Evolutionary conservation across 2,113 vertebrate genomes (phyloP), one percentile per base, ranked within the genome.

Genomic region (Zosterops pallidus): DNA sequence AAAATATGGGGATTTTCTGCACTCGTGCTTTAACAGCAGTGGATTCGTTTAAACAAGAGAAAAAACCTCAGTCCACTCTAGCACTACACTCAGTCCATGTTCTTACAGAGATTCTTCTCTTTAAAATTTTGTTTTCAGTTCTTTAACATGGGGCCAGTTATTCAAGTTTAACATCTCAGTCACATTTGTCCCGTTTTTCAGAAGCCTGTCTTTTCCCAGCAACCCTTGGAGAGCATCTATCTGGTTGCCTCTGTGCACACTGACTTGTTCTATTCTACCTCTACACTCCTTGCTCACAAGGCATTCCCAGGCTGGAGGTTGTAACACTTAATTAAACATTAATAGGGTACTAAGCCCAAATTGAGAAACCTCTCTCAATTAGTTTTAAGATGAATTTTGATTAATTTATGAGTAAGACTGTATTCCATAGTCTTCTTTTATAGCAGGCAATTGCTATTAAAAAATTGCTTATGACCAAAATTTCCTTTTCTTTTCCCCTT

Each of bases 1-100:
- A 92, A 90, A 77, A 86, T 75, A 80, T 2, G 28, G 41, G 59
- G 89, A 83, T 95, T 96, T 90, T 95, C 71, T 81, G 77, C 91
- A 33, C 35, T 86, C 1, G 8, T 88, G 55, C 47, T 95, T 70
- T 74, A 90, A 74, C 59, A 70, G 68, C 14, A 14, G 29, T 55
- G 42, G 60, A 78, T 86, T 96, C 50, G 55, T 70, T 94, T 91
- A 63, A 86, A 74, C 37, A 68, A 53, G 21, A 31, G 46, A 21
- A 62, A 65, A 49, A 55, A 37, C 5, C 2, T 16, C 24, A 52
- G 62, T 56, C 35, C 8, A 31, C 41, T 10, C 46, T 41, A 67
- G 63, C 18, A 81, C 33, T 55, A 57, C 14, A 49, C 31, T 78
- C 14, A 33, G 14, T 42, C 39, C 14, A 18, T 12, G 5, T 69